These are phyloP conservation scores for Myrmophylax atrothorax DNA, from an alignment of 2,113 vertebrate species.

Conservation along the genomic window DNA sequence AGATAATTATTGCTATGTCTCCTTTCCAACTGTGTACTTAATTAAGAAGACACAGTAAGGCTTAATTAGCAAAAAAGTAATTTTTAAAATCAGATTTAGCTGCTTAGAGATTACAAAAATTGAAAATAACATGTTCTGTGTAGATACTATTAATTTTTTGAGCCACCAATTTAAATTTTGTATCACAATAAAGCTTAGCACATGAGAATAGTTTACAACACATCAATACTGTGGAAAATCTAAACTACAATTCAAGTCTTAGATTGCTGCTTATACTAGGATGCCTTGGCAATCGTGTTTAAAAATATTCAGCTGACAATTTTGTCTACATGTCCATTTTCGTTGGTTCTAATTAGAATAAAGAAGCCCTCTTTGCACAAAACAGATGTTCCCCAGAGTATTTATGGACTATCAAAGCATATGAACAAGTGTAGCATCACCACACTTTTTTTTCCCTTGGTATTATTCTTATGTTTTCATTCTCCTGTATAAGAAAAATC, in stretches of 20 bases:
- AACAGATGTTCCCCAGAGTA: neutral
- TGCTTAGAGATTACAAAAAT: slow-evolving; percentile 48
- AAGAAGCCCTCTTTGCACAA: neutral
- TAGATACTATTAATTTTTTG: slow-evolving; percentile 47
- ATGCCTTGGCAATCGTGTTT: neutral
- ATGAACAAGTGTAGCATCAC: neutral
- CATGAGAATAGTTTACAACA: slow-evolving; percentile 8
- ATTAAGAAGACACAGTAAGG: slow-evolving; percentile 64
- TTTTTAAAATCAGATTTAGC: slow-evolving; percentile 67
- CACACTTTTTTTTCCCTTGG: rapidly evolving
- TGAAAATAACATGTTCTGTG: slow-evolving; percentile 52
- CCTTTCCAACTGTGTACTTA: slow-evolving; percentile 56
- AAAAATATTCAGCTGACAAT: neutral
- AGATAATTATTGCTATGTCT: slow-evolving; percentile 26
- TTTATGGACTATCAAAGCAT: neutral
- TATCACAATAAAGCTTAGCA: slow-evolving; percentile 39
- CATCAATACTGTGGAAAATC: neutral
- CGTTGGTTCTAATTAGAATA: neutral
- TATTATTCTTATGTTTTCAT: neutral
- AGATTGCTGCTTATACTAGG: neutral
- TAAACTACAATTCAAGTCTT: slow-evolving; percentile 6
- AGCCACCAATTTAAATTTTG: slow-evolving; percentile 13
- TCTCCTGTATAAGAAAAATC: neutral
- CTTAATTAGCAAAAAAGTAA: slow-evolving; percentile 62
- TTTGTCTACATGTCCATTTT: neutral